A percentile compares a stretch with the other conserved stretches of the same genome.
phyloP scores from a whole-genome alignment of 2,113 vertebrate genomes.

The Corythaeola cristata region DNA sequence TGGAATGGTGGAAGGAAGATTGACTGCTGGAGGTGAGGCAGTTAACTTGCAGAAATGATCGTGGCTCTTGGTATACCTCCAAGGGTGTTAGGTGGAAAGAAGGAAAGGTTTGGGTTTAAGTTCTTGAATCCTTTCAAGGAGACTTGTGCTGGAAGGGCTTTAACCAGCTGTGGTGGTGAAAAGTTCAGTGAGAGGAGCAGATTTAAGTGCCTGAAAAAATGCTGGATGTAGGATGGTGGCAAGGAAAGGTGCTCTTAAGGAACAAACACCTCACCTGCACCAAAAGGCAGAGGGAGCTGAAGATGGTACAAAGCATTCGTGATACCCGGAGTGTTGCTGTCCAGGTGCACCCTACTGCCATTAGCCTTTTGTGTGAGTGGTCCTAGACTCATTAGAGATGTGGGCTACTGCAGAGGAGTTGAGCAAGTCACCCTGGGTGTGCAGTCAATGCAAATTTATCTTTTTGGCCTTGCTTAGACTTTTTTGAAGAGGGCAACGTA shows the following conservation, averaged over 20 bases:
- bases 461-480: neutral
- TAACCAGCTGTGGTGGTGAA: neutral
- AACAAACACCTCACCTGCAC: neutral
- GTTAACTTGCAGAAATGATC: neutral
- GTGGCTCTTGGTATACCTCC: neutral
- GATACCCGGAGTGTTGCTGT: neutral
- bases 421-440: neutral
- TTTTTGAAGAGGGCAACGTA: rapidly evolving
- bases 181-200: neutral
- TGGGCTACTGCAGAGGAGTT: neutral
- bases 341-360: neutral
- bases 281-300: neutral
- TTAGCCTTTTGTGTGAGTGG: neutral
- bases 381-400: neutral
- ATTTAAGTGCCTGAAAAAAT: neutral
- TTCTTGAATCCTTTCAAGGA: neutral
- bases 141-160: neutral
- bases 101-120: neutral
- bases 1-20: neutral
- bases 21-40: neutral
- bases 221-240: too few relatives aligned
- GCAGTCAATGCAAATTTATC: neutral
- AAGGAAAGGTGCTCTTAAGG: neutral
- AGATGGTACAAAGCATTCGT: neutral
- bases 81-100: neutral